phyloP scores from a whole-genome alignment of 2,797 vertebrate species.

The Chrysocyon brachyurus region DNA sequence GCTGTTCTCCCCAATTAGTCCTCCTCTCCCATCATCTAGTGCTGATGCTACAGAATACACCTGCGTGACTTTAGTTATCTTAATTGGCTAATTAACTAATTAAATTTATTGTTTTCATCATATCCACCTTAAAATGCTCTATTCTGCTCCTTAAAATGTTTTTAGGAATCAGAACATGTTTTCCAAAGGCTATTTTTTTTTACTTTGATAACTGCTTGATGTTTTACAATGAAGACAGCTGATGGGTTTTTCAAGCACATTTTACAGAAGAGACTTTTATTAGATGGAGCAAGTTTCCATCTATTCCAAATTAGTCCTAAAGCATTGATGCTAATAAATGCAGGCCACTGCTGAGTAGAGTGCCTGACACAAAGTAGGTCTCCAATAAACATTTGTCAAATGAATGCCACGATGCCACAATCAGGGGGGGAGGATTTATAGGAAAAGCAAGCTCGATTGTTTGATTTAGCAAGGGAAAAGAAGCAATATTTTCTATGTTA shows the following conservation, averaged over 20 bases:
- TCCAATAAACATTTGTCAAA: neutral
- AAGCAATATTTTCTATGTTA: constrained; percentile 38
- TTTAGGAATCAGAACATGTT: constrained; percentile 19
- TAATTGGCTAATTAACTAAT: neutral
- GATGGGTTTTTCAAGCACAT: neutral
- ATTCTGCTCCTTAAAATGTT: constrained; percentile 21
- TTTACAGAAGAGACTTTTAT: constrained; percentile 30
- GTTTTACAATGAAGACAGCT: neutral
- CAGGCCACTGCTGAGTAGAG: neutral
- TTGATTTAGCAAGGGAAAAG: constrained; percentile 39
- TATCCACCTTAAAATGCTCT: neutral
- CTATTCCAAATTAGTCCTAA: neutral
- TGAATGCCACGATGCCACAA: neutral
- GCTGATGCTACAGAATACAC: neutral
- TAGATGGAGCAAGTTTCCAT: neutral
- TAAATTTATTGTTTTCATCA: neutral
- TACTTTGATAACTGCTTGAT: neutral
- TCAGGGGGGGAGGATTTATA: neutral
- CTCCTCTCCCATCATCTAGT: neutral
- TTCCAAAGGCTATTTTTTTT: neutral
- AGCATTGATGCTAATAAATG: neutral
- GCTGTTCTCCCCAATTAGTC: neutral
- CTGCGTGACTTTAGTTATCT: neutral
- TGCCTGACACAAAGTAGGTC: neutral
- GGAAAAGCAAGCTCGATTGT: neutral